Conservation (phyloP, 2,797 vertebrate species). For the Thaleichthys pacificus region DNA sequence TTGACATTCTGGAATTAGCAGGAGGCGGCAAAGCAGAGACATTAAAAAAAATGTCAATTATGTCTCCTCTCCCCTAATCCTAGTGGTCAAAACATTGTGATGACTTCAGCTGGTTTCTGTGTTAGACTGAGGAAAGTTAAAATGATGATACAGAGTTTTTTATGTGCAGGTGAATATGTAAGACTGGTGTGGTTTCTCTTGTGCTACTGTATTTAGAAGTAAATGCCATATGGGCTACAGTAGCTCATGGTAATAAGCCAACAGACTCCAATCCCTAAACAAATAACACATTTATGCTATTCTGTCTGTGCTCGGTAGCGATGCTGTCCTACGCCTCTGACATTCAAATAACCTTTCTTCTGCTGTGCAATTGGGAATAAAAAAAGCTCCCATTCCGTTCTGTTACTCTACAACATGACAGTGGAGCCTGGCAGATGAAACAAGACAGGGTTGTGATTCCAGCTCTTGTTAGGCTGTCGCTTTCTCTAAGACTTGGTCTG, state of each 20-base stretch:
- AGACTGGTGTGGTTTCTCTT: slow-evolving; percentile 27
- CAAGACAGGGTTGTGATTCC: slow-evolving; percentile 61
- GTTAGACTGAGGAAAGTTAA: slow-evolving; percentile 50
- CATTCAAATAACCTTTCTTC: slow-evolving; percentile 78
- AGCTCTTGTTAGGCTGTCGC: slow-evolving; percentile 66
- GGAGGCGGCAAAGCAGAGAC: slow-evolving; percentile 55
- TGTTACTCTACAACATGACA: slow-evolving; percentile 55
- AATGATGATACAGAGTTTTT: slow-evolving; percentile 52
- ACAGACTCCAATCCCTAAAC: slow-evolving; percentile 62
- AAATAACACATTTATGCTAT: slow-evolving; percentile 69
- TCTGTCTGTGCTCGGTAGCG: slow-evolving; percentile 56
- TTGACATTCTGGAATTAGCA: slow-evolving; percentile 64
- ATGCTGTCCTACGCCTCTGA: slow-evolving; percentile 67
- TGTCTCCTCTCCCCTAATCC: slow-evolving; percentile 54
- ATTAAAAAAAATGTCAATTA: slow-evolving; percentile 65
- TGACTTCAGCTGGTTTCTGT: slow-evolving; percentile 52
- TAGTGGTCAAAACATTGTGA: slow-evolving; percentile 50
- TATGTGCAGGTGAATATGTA: slow-evolving; percentile 55
- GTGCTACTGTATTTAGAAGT: slow-evolving; percentile 15
- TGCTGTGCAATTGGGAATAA: slow-evolving; percentile 63
- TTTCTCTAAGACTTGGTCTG: slow-evolving; percentile 53
- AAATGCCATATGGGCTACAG: slow-evolving; percentile 49
- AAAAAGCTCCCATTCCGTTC: slow-evolving; percentile 48
- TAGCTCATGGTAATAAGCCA: slow-evolving; percentile 57
- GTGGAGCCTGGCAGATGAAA: slow-evolving; percentile 60